Evolutionary conservation across 1,140 invertebrate species (phyloP).

Genomic region (Ceratoteleas bidentatus): DNA sequence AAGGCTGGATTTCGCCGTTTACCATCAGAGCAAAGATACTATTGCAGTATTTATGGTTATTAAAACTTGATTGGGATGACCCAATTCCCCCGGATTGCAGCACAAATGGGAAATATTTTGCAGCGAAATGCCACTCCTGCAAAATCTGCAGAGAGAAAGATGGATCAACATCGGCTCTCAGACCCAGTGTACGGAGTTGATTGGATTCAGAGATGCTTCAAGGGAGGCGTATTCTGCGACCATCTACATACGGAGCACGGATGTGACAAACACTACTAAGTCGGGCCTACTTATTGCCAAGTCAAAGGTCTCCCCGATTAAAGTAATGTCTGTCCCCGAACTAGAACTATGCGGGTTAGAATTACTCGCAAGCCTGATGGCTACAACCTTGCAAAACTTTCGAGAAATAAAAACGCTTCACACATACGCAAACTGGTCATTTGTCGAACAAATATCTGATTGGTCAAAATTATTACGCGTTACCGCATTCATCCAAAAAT

Average conservation of each 20-base stretch:
- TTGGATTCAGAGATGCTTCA: neutral
- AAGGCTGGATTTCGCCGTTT: no score
- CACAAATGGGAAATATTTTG: no score
- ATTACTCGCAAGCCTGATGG: neutral
- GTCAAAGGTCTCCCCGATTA: neutral
- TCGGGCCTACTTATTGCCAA: neutral
- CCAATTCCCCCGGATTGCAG: no score
- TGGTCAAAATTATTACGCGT: neutral
- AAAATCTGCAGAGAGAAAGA: no score
- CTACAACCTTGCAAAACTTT: neutral
- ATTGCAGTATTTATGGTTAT: no score
- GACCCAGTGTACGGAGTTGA: neutral
- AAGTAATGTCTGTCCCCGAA: neutral
- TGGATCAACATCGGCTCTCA: no score
- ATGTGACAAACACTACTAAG: neutral
- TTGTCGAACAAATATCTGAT: neutral
- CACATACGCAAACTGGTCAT: neutral
- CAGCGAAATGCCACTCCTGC: no score
- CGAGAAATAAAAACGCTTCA: neutral
- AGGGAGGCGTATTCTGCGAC: neutral
- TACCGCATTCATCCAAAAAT: neutral
- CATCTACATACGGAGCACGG: neutral
- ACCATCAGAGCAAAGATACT: no score
- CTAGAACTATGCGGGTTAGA: neutral
- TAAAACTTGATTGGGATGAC: no score